Conservation (phyloP, 2,888 invertebrate genomes). For the Thysanoteuthis rhombus region DNA sequence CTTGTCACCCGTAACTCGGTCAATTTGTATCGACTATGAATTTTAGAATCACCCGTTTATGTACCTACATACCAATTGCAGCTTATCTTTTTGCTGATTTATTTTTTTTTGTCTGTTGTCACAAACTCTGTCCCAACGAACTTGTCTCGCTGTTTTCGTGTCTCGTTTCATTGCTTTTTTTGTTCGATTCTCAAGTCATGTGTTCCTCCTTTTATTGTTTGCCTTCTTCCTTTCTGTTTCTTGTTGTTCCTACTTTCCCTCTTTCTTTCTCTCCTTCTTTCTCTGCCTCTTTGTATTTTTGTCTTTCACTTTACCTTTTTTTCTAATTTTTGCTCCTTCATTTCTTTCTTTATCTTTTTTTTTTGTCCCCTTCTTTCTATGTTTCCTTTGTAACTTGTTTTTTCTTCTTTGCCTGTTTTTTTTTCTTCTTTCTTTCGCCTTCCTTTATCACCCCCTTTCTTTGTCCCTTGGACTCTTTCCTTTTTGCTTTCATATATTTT, state of each 20-base stretch:
- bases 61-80: not conserved
- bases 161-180: not conserved
- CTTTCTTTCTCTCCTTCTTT: not conserved
- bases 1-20: too few species aligned
- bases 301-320: not conserved
- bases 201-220: not conserved
- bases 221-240: not conserved
- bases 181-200: not conserved
- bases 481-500: not conserved
- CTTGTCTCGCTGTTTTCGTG: not conserved
- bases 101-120: too few species aligned
- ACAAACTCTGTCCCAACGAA: not conserved
- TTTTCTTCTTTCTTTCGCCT: not conserved
- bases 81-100: too few species aligned
- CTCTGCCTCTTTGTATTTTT: not conserved
- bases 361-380: not conserved
- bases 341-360: not conserved
- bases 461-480: not conserved
- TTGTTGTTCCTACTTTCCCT: not conserved
- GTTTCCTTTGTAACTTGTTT: not conserved
- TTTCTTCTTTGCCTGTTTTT: not conserved
- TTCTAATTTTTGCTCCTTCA: not conserved
- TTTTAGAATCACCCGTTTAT: too few species aligned
- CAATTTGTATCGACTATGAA: too few species aligned
- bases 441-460: too few species aligned